A percentile compares a stretch with the other conserved stretches of the same genome.
phyloP scores from a whole-genome alignment of 2,113 vertebrate genomes.

The Paratilapia polleni region DNA sequence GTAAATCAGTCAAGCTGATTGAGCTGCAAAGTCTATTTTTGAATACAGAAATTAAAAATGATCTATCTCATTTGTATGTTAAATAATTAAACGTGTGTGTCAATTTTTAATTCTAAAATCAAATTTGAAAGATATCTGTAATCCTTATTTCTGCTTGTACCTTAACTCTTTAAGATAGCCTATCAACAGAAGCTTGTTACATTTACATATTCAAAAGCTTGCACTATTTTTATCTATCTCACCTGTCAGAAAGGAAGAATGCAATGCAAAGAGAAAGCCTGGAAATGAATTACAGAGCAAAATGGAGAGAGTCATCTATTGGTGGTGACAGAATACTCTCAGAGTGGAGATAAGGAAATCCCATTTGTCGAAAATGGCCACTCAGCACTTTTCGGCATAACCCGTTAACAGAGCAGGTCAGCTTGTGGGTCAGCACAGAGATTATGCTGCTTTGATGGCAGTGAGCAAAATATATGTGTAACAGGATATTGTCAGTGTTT shows the following conservation, averaged over 20 bases:
- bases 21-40: neutral
- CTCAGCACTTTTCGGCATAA: slow-evolving; percentile 67
- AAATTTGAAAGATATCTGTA: slow-evolving; percentile 11
- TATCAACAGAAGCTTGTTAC: neutral
- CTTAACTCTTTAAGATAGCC: neutral
- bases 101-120: slow-evolving; percentile 44
- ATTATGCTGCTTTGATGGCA: slow-evolving; percentile 46
- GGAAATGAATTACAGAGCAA: slow-evolving; percentile 61
- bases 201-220: slow-evolving; percentile 11
- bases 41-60: slow-evolving; percentile 2
- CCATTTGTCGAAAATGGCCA: slow-evolving; percentile 67
- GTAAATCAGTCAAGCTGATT: slow-evolving; percentile 23
- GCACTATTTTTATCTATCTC: slow-evolving; percentile 37
- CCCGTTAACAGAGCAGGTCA: slow-evolving; percentile 60
- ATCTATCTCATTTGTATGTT: slow-evolving; percentile 41
- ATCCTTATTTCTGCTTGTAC: neutral
- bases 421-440: slow-evolving; percentile 47
- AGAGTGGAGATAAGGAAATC: slow-evolving; percentile 71
- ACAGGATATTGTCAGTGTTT: slow-evolving; percentile 24
- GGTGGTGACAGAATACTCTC: slow-evolving; percentile 63
- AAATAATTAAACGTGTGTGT: slow-evolving; percentile 33
- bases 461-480: slow-evolving; percentile 27
- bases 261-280: slow-evolving; percentile 20
- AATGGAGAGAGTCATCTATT: slow-evolving; percentile 58
- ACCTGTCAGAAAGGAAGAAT: slow-evolving; percentile 37